A percentile compares a stretch with the other conserved stretches of the same genome.
These are phyloP conservation scores for Tragelaphus strepsiceros DNA, from an alignment of 2,113 vertebrate genomes.

Conservation along the genomic window DNA sequence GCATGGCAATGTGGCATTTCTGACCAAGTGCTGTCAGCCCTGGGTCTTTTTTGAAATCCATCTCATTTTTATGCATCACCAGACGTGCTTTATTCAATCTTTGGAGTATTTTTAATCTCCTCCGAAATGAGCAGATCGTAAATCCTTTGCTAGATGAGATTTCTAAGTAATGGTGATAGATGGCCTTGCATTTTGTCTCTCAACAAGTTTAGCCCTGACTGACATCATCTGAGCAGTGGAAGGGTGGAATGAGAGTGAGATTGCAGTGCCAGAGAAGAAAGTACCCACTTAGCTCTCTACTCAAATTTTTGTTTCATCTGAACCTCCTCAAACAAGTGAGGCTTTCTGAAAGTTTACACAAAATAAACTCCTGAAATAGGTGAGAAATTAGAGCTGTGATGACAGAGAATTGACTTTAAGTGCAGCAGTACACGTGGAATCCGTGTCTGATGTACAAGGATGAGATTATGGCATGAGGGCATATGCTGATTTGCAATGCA, in stretches of 20 bases:
- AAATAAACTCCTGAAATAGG: conserved; percentile 67
- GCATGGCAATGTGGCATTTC: not conserved
- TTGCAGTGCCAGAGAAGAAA: not conserved
- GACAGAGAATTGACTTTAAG: conserved; percentile 76
- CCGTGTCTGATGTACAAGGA: conserved; percentile 53
- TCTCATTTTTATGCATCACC: conserved; percentile 68
- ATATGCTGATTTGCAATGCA: conserved; percentile 52
- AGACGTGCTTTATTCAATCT: conserved; percentile 73
- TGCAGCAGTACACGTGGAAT: conserved; percentile 8
- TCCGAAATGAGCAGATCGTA: conserved; percentile 76
- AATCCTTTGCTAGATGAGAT: conserved; percentile 72
- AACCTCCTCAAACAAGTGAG: conserved; percentile 59
- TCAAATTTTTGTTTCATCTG: conserved; percentile 67
- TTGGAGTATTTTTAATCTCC: conserved; percentile 71
- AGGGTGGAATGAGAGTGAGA: conserved; percentile 60
- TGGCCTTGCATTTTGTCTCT: conserved; percentile 70
- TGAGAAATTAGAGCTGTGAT: conserved; percentile 68
- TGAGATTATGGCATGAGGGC: conserved; percentile 12
- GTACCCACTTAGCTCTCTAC: not conserved
- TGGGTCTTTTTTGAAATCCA: conserved; percentile 62
- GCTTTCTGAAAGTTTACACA: conserved; percentile 49
- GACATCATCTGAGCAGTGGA: conserved; percentile 41
- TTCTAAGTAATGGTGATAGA: conserved; percentile 72
- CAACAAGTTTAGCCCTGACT: conserved; percentile 31
- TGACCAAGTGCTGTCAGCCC: conserved; percentile 41